These are phyloP conservation scores for Ypsolopha sequella DNA, from an alignment of 2,888 invertebrate species.

Conservation along the genomic window DNA sequence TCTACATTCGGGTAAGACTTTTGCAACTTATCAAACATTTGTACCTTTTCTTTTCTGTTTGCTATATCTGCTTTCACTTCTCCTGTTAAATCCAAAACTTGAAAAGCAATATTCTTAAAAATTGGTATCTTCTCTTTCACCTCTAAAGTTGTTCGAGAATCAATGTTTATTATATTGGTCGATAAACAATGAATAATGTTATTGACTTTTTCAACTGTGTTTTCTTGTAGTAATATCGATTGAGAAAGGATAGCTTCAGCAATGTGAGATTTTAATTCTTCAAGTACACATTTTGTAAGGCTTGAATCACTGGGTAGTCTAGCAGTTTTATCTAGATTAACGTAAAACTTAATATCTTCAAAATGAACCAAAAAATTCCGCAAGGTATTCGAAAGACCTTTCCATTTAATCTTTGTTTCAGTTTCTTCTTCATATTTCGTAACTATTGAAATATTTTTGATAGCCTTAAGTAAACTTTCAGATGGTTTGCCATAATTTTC, in stretches of 20 bases:
- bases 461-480: slow-evolving; percentile 34
- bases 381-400: slow-evolving; percentile 35
- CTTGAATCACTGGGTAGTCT: slow-evolving; percentile 51
- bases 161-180: slow-evolving; percentile 22
- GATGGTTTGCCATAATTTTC: slow-evolving; percentile 56
- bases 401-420: slow-evolving; percentile 24
- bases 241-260: slow-evolving; percentile 20
- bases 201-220: slow-evolving; percentile 13
- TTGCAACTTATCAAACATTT: not conserved
- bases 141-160: slow-evolving; percentile 34
- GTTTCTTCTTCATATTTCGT: slow-evolving; percentile 14
- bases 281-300: slow-evolving; percentile 50
- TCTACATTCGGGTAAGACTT: not conserved
- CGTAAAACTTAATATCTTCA: slow-evolving; percentile 60
- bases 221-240: slow-evolving; percentile 15
- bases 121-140: slow-evolving; percentile 58
- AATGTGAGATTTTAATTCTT: slow-evolving; percentile 34
- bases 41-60: slow-evolving; percentile 12
- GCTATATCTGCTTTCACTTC: not conserved
- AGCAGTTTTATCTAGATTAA: slow-evolving; percentile 60
- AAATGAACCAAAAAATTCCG: slow-evolving; percentile 53
- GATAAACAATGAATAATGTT: slow-evolving; percentile 21
- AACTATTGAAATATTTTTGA: slow-evolving; percentile 35
- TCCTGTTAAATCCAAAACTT: slow-evolving; percentile 20
- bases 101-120: slow-evolving; percentile 33